Conservation (phyloP, 1,140 invertebrate genomes). For the Galleria mellonella region DNA sequence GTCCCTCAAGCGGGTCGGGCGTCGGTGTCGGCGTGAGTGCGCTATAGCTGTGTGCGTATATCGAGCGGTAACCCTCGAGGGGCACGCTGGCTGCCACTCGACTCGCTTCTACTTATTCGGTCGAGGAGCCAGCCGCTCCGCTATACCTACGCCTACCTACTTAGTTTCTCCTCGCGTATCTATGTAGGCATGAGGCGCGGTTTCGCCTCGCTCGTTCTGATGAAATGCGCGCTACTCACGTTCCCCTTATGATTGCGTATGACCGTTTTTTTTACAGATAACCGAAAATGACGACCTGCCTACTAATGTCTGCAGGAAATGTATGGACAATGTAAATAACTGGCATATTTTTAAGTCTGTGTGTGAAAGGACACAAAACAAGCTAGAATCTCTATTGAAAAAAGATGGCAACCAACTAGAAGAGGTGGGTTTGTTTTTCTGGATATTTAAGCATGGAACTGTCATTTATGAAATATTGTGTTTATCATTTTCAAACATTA, state of each 20-base stretch:
- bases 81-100: constrained; percentile 67
- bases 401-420: constrained; percentile 67
- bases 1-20: constrained; percentile 50
- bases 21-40: constrained; percentile 61
- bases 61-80: constrained; percentile 69
- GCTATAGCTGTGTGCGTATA: constrained; percentile 63
- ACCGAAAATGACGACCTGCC: constrained; percentile 73
- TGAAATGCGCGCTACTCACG: constrained; percentile 57
- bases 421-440: constrained; percentile 60
- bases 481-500: constrained; percentile 27
- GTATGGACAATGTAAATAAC: constrained; percentile 73
- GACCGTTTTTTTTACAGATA: constrained; percentile 71
- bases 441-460: constrained; percentile 40
- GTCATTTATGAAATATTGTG: constrained; percentile 28
- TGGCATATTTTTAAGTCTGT: constrained; percentile 74
- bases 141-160: constrained; percentile 69
- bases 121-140: constrained; percentile 62
- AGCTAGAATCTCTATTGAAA: constrained; percentile 69
- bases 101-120: constrained; percentile 70
- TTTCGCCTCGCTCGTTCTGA: constrained; percentile 57
- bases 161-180: constrained; percentile 65
- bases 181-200: constrained; percentile 60
- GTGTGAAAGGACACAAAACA: constrained; percentile 74
- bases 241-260: constrained; percentile 52
- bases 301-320: constrained; percentile 75